Evolutionary conservation across 92 coral and sea anemone genomes (phyloP), one percentile per base, ranked within the genome.

Genomic region (Paragorgia papillata): DNA sequence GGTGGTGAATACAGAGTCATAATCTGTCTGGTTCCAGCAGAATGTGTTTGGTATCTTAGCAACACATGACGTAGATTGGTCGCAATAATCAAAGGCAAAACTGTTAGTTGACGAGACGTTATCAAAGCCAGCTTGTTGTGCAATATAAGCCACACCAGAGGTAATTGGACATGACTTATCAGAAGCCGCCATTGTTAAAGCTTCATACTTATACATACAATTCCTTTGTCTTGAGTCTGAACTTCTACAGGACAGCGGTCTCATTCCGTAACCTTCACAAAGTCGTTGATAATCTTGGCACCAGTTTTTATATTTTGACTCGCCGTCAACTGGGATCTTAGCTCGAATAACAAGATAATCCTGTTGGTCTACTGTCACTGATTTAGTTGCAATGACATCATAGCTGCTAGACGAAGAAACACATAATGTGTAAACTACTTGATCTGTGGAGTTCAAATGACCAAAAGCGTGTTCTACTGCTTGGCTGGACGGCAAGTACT

Each of bases 271-370:
- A 7, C 83, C 83, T 39, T 81, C 90, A 30, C 90, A 86, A 31
- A 86, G 59, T 28, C 73, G 66, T 53, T 86, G 75, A 57, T 86
- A 86, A 39, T 86, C 90, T 6, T 76, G 80, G 20, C 90, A 86
- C 90, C 90, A 86, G 80, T 53, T 86, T 18, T 75, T 84, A 43
- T 86, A 78, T 51, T 86, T 86, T 15, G 90, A 86, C 28, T n/a
- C 18, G 2, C 86, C 80, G 32, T 77, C 63, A 12, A 6, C 30
- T 34, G 90, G 86, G 8, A 86, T 71, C 43, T 30, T 46, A 19
- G 90, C 84, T 24, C 58, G 73, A 3, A 82, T 41, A 21, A 73
- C 86, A 22, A 81, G 43, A 57, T 31, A 82, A 30, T 85, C 89
- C 14, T 53, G 37, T 2, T 50, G 43, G 8, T 32, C 63, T 20